These are phyloP conservation scores for Plemyria rubiginata DNA, from an alignment of 2,888 invertebrate genomes.

Conservation along the genomic window DNA sequence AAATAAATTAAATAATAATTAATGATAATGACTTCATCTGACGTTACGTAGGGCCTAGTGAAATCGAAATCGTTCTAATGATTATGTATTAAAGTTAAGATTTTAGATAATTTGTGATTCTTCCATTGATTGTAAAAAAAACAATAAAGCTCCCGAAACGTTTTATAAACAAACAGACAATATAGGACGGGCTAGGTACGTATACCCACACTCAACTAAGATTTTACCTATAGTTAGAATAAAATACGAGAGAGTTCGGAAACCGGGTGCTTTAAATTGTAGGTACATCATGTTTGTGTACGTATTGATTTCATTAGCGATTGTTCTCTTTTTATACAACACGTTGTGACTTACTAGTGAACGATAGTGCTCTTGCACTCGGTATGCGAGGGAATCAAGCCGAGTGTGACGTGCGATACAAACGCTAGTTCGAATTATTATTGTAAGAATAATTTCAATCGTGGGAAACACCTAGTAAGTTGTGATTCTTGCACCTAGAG, in stretches of 20 bases:
- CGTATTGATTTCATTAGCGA: conserved; percentile 77
- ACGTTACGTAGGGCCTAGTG: conserved; percentile 81
- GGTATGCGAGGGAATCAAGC: conserved; percentile 27
- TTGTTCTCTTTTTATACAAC: conserved; percentile 72
- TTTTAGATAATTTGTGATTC: conserved; percentile 77
- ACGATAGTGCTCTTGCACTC: conserved; percentile 33
- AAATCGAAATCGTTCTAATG: conserved; percentile 82
- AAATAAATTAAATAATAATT: conserved; percentile 66
- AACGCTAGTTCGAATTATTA: conserved; percentile 38
- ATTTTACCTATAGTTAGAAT: conserved; percentile 74
- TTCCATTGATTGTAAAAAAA: conserved; percentile 65
- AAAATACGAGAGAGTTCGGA: conserved; percentile 83
- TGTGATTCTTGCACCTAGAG: conserved; percentile 27
- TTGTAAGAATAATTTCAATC: conserved; percentile 38
- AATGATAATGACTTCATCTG: conserved; percentile 76
- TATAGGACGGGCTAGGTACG: conserved; percentile 76
- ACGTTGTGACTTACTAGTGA: conserved; percentile 52
- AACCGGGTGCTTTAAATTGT: conserved; percentile 85
- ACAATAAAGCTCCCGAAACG: conserved; percentile 66
- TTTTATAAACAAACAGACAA: conserved; percentile 74
- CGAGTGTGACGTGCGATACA: conserved; percentile 27
- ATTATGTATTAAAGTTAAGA: conserved; percentile 71
- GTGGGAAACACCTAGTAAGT: conserved; percentile 21
- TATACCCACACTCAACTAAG: conserved; percentile 70
- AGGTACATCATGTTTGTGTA: conserved; percentile 75